phyloP scores from a whole-genome alignment of 2,113 vertebrate species.

The Triplophysa rosa region DNA sequence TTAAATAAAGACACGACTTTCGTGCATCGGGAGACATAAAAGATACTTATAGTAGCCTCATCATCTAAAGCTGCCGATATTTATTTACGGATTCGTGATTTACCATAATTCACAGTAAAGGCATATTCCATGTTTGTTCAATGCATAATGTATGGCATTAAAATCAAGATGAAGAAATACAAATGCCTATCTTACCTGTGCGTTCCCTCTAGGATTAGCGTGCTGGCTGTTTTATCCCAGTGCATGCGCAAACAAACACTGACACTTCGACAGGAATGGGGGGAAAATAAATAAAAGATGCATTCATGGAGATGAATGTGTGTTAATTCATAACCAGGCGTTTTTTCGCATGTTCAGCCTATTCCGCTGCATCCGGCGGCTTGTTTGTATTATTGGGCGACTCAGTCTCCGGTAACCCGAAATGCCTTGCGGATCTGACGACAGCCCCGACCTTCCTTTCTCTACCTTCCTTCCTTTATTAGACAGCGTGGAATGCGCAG shows the following conservation, averaged over 20 bases:
- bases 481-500: slow-evolving; percentile 37
- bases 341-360: background rate
- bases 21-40: background rate
- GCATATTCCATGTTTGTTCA: background rate
- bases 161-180: background rate
- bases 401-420: slow-evolving; percentile 48
- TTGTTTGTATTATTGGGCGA: slow-evolving; percentile 58
- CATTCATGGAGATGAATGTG: slow-evolving; percentile 31
- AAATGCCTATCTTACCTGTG: slow-evolving; percentile 61
- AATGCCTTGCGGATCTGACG: slow-evolving; percentile 70
- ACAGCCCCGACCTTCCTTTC: slow-evolving; percentile 45
- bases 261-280: slow-evolving; percentile 38
- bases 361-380: slow-evolving; percentile 35
- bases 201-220: slow-evolving; percentile 54
- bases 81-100: background rate
- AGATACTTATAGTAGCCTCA: background rate
- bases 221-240: slow-evolving; percentile 58
- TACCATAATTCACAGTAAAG: background rate
- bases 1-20: background rate
- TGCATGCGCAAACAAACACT: slow-evolving; percentile 38
- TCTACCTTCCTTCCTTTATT: no score
- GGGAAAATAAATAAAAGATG: background rate
- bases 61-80: background rate
- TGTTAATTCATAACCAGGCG: background rate
- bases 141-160: background rate